Percentiles rank a stretch among this genome's conserved stretches.
Conservation (phyloP, 2,888 invertebrate genomes). For the Holacanthella duospinosa region DNA sequence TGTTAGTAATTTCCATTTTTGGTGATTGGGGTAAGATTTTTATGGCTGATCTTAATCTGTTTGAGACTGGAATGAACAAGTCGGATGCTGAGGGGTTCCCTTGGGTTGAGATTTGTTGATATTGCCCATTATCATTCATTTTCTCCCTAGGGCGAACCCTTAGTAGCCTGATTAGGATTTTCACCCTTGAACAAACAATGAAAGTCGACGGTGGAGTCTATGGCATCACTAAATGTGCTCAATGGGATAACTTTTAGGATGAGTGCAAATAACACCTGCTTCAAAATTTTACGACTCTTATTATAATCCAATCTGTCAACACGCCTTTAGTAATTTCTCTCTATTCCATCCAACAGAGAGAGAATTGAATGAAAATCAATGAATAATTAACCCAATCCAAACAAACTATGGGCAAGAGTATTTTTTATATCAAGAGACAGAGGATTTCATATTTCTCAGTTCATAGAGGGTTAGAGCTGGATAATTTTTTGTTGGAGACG, state of each 20-base stretch:
- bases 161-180: neutral
- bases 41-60: constrained; percentile 6
- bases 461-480: no score
- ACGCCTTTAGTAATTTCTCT: neutral
- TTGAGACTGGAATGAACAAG: no score
- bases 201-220: neutral
- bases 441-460: no score
- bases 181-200: constrained; percentile 3
- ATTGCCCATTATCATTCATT: constrained; percentile 3
- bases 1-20: no score
- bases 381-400: constrained; percentile 3
- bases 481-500: no score
- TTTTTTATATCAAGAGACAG: no score
- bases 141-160: constrained; percentile 3
- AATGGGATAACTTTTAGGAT: no score
- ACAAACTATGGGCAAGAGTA: no score
- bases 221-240: neutral
- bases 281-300: constrained; percentile 5
- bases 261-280: constrained; percentile 10
- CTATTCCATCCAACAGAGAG: neutral
- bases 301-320: constrained; percentile 6
- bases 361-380: neutral
- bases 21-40: no score
- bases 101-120: neutral
- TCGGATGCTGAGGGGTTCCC: no score